Percentiles rank a stretch among this genome's conserved stretches.
Conservation (phyloP, 2,797 vertebrate species). For the Pangasius larnaudii region DNA sequence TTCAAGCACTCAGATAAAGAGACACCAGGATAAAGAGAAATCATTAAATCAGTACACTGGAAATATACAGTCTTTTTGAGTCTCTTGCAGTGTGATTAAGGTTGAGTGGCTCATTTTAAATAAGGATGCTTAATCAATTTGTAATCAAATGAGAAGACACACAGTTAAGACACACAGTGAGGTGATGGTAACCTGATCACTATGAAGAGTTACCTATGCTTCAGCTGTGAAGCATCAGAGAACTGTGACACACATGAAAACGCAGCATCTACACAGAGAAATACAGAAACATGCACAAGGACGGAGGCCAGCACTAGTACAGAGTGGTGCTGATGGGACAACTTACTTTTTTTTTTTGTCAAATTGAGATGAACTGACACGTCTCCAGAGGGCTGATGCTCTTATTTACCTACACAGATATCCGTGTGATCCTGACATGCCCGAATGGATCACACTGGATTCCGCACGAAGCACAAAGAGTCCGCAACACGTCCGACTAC, state of each 20-base stretch:
- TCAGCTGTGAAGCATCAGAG: background rate
- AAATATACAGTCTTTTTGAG: background rate
- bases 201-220: background rate
- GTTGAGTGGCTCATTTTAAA: background rate
- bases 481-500: conserved; percentile 58
- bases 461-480: conserved; percentile 57
- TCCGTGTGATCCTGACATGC: conserved; percentile 65
- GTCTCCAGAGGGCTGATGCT: conserved; percentile 63
- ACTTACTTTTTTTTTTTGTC: conserved; percentile 73
- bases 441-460: conserved; percentile 58
- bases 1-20: background rate
- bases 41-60: background rate
- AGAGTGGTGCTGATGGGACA: conserved; percentile 6
- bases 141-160: background rate
- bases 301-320: background rate
- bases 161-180: background rate
- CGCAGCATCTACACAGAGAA: background rate
- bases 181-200: background rate
- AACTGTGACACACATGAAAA: background rate
- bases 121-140: background rate
- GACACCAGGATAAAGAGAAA: conserved; percentile 3
- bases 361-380: conserved; percentile 55
- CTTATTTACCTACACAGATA: conserved; percentile 62
- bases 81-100: background rate
- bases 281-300: background rate